phyloP scores from a whole-genome alignment of 2,797 vertebrate species.

The Gymnothorax reevesii region DNA sequence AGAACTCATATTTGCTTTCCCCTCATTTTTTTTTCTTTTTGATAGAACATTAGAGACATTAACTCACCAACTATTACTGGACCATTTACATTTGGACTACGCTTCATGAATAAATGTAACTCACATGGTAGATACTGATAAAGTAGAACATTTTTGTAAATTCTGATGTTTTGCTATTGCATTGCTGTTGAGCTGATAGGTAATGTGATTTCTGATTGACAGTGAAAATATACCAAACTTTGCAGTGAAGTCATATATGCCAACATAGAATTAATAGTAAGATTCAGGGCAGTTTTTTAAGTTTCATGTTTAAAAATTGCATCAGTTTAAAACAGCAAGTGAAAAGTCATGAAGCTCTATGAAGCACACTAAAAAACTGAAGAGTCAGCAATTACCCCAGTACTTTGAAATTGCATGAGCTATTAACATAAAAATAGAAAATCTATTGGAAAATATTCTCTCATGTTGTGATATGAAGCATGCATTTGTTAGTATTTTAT shows the following conservation, averaged over 20 bases:
- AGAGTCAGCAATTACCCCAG: no score
- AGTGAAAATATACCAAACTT: neutral
- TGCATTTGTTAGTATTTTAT: neutral
- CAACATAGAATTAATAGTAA: neutral
- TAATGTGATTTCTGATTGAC: neutral
- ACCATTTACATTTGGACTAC: neutral
- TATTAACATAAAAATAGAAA: no score
- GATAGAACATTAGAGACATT: neutral
- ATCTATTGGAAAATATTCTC: neutral
- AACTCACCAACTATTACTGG: conserved; percentile 5
- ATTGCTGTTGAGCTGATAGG: neutral
- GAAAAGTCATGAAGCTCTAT: neutral
- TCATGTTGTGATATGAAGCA: neutral
- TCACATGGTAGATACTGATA: neutral
- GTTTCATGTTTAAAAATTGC: neutral
- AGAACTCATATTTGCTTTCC: neutral
- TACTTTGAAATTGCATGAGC: no score
- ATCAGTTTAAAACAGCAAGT: neutral
- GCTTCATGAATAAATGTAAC: neutral
- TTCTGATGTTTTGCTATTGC: neutral
- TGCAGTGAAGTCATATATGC: neutral
- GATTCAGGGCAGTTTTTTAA: neutral
- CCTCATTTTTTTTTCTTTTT: neutral
- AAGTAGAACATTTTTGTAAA: neutral
- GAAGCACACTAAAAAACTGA: neutral